phyloP scores from a whole-genome alignment of 2,113 vertebrate genomes.

The Phrynosoma platyrhinos region DNA sequence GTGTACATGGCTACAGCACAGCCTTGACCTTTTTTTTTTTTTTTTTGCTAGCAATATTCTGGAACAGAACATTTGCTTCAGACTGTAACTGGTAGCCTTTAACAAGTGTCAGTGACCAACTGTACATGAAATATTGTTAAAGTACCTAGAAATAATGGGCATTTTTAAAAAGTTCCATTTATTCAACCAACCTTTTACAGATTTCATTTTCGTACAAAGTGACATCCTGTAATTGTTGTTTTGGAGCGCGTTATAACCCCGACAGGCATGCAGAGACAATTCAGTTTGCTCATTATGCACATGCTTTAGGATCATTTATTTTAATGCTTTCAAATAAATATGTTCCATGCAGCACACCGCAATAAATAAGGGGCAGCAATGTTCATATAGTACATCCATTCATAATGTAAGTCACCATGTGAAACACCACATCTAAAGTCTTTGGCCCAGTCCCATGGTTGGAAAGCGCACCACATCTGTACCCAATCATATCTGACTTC shows the following conservation, averaged over 20 bases:
- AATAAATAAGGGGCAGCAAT: slow-evolving; percentile 84
- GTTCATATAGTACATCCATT: slow-evolving; percentile 82
- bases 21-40: slow-evolving; percentile 68
- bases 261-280: slow-evolving; percentile 76
- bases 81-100: slow-evolving; percentile 69
- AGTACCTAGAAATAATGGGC: slow-evolving; percentile 77
- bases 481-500: slow-evolving; percentile 83
- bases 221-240: slow-evolving; percentile 74
- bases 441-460: slow-evolving; percentile 75
- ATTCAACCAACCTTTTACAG: slow-evolving; percentile 68
- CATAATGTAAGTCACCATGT: slow-evolving; percentile 82
- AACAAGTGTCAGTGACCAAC: slow-evolving; percentile 71
- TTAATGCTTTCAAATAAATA: slow-evolving; percentile 85
- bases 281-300: slow-evolving; percentile 79
- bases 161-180: slow-evolving; percentile 68
- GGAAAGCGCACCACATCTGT: slow-evolving; percentile 81
- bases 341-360: slow-evolving; percentile 83
- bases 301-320: slow-evolving; percentile 84
- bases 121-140: slow-evolving; percentile 77
- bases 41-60: slow-evolving; percentile 70
- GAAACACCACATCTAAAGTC: slow-evolving; percentile 82
- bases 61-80: slow-evolving; percentile 67
- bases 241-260: slow-evolving; percentile 71
- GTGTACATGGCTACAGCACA: slow-evolving; percentile 33
- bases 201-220: slow-evolving; percentile 64